A percentile compares a stretch with the other conserved stretches of the same genome.
phyloP scores from a whole-genome alignment of 2,113 vertebrate species.

The Martes martes region DNA sequence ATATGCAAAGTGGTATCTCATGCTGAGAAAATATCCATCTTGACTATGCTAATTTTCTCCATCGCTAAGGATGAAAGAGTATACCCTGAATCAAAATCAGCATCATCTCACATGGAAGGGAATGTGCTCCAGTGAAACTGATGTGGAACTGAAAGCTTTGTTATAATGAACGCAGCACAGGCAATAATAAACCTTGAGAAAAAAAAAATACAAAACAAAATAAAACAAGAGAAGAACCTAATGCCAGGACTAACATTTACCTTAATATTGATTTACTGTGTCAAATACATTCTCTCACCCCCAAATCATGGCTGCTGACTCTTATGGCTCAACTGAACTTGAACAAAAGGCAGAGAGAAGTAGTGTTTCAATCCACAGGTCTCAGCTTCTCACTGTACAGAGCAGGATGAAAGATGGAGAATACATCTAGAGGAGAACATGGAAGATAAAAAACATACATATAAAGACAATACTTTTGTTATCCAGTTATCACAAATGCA shows the following conservation, averaged over 20 bases:
- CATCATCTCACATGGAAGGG: constrained; percentile 39
- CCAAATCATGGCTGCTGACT: fast-evolving
- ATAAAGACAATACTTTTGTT: neutral
- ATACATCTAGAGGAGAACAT: fast-evolving
- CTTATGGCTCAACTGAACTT: neutral
- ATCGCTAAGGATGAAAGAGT: constrained; percentile 32
- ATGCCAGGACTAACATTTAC: neutral
- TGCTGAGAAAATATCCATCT: constrained; percentile 52
- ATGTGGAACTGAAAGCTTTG: neutral
- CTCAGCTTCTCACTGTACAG: neutral
- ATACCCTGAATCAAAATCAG: constrained; percentile 67
- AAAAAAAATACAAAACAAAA: neutral
- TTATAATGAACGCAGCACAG: neutral
- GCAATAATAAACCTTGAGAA: neutral
- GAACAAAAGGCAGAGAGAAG: neutral
- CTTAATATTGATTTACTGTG: neutral
- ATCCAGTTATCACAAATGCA: neutral
- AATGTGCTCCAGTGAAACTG: neutral
- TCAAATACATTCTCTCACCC: neutral
- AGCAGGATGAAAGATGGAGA: neutral
- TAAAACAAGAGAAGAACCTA: neutral
- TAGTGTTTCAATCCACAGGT: neutral
- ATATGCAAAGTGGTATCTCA: constrained; percentile 45
- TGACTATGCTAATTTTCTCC: constrained; percentile 71
- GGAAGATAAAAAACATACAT: fast-evolving